phyloP scores from a whole-genome alignment of 1,140 invertebrate genomes.

The Drosophila jambulina region DNA sequence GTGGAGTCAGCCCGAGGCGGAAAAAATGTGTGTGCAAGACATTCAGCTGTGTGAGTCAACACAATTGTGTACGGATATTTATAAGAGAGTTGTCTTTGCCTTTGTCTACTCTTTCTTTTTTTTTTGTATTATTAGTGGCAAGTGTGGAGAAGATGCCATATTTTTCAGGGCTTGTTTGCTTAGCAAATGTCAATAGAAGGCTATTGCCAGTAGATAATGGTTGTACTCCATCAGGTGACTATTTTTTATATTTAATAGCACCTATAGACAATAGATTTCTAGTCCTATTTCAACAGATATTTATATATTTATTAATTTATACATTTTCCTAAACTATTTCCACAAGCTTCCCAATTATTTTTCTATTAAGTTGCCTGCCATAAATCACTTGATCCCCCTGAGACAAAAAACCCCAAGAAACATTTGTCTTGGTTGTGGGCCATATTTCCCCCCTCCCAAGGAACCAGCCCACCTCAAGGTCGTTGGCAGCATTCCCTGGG shows the following conservation, averaged over 20 bases:
- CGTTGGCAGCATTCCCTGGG: not conserved
- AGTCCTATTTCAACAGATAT: not conserved
- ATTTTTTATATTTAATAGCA: not conserved
- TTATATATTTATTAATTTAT: not conserved
- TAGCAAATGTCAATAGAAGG: conserved; percentile 1
- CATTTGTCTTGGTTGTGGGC: conserved; percentile 1
- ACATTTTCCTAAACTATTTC: not conserved
- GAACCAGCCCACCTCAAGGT: conserved; percentile 10
- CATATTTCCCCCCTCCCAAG: not conserved
- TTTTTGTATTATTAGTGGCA: conserved; percentile 8
- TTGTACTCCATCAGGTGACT: not conserved
- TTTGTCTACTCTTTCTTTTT: conserved; percentile 7
- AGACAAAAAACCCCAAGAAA: not conserved
- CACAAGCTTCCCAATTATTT: not conserved
- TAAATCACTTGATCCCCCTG: not conserved
- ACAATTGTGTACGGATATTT: conserved; percentile 7
- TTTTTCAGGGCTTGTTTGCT: not conserved
- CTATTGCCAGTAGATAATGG: not conserved
- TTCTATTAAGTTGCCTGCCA: not conserved
- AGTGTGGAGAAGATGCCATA: conserved; percentile 11
- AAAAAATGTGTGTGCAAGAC: conserved; percentile 4
- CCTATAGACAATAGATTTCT: not conserved
- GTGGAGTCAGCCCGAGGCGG: conserved; percentile 5
- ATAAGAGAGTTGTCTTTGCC: not conserved
- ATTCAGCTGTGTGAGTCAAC: not conserved